Conservation (phyloP, 92 coral and sea anemone genomes). For the Chrysogorgia sp. region DNA sequence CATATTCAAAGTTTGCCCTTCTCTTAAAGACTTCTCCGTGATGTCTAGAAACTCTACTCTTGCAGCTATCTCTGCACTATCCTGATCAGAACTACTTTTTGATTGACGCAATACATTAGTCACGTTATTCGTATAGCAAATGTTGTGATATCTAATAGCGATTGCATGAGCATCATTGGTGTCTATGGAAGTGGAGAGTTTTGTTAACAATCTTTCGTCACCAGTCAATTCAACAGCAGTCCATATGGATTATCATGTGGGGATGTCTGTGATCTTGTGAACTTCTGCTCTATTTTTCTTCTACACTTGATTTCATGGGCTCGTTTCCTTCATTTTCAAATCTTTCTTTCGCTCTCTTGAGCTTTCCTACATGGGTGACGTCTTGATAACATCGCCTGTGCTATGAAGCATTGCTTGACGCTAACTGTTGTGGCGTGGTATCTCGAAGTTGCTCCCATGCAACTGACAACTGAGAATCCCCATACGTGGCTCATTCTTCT, state of each 20-base stretch:
- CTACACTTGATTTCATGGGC: conserved; percentile 58
- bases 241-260: conserved; percentile 58
- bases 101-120: conserved; percentile 60
- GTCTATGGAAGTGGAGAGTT: conserved; percentile 61
- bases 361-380: conserved; percentile 49
- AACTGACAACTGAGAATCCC: conserved; percentile 23
- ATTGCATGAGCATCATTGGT: conserved; percentile 68
- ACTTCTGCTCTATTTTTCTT: conserved; percentile 47
- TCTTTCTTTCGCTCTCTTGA: conserved; percentile 52
- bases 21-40: conserved; percentile 38
- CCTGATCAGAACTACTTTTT: conserved; percentile 10
- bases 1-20: conserved; percentile 56
- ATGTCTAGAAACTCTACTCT: conserved; percentile 64
- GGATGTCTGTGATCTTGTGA: conserved; percentile 42
- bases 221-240: conserved; percentile 49
- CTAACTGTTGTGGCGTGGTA: conserved; percentile 36
- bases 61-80: conserved; percentile 57
- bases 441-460: conserved; percentile 35
- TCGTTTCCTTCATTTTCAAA: conserved; percentile 61
- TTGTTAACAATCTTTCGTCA: conserved; percentile 49
- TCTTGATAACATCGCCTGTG: conserved; percentile 49
- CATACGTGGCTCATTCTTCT: conserved; percentile 61
- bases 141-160: conserved; percentile 63
- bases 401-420: conserved; percentile 45
- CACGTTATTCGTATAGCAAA: conserved; percentile 65